Conservation (phyloP, 2,888 invertebrate genomes). For the Portevinia maculata region DNA sequence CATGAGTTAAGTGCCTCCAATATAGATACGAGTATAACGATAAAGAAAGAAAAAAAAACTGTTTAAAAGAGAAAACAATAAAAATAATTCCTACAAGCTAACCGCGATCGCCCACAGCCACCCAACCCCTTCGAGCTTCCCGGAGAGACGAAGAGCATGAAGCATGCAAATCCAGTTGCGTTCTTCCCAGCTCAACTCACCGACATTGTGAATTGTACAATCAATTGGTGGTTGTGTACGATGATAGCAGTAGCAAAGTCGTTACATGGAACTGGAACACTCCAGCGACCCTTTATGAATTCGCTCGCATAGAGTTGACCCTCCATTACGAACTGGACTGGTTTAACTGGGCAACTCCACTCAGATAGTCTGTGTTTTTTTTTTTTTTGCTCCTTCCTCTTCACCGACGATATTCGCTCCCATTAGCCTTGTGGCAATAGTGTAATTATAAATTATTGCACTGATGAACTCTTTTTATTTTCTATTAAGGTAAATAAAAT, state of each 20-base stretch:
- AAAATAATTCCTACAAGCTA: slow-evolving; percentile 52
- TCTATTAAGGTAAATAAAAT: slow-evolving; percentile 49
- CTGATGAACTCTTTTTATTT: slow-evolving; percentile 43
- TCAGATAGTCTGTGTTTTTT: slow-evolving; percentile 44
- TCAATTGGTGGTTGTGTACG: slow-evolving; percentile 64
- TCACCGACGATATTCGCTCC: slow-evolving; percentile 17
- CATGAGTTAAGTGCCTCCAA: slow-evolving; percentile 59
- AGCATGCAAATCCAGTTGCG: slow-evolving; percentile 68
- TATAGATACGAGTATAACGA: slow-evolving; percentile 27
- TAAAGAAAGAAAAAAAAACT: slow-evolving; percentile 26
- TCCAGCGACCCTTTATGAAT: slow-evolving; percentile 28
- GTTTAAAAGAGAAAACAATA: slow-evolving; percentile 15
- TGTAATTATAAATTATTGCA: slow-evolving; percentile 65
- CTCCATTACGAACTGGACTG: slow-evolving; percentile 12
- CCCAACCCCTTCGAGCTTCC: slow-evolving; percentile 50
- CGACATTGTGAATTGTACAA: slow-evolving; percentile 52
- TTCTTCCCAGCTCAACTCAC: slow-evolving; percentile 25
- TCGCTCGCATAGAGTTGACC: slow-evolving; percentile 19
- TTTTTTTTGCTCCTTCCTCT: slow-evolving; percentile 13
- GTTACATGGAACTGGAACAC: slow-evolving; percentile 48
- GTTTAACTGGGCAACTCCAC: slow-evolving; percentile 6
- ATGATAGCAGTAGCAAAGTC: slow-evolving; percentile 57
- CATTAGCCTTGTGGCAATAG: slow-evolving; percentile 46
- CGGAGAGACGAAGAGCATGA: slow-evolving; percentile 16
- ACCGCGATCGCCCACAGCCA: slow-evolving; percentile 55